phyloP scores from a whole-genome alignment of 2,888 invertebrate genomes.

The Melieria crassipennis region DNA sequence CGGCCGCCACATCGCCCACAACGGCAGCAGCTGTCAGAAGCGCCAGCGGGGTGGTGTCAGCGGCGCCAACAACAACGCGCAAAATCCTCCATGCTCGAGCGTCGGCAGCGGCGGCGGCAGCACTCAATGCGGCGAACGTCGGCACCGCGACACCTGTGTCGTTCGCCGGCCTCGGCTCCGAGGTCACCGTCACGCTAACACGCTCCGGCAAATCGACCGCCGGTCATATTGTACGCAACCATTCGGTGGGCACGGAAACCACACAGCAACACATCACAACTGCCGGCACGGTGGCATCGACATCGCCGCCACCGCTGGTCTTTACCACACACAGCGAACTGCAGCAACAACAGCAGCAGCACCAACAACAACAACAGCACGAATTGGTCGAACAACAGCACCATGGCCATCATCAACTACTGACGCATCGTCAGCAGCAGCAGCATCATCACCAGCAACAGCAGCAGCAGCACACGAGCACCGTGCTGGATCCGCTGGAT shows the following conservation, averaged over 20 bases:
- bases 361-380: conserved; percentile 31
- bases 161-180: conserved; percentile 60
- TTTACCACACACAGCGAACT: conserved; percentile 45
- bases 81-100: conserved; percentile 47
- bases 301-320: conserved; percentile 58
- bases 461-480: conserved; percentile 24
- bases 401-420: conserved; percentile 42
- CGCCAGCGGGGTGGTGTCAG: conserved; percentile 34
- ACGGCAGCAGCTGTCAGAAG: conserved; percentile 39
- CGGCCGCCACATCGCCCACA: conserved; percentile 40
- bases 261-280: conserved; percentile 39
- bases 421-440: conserved; percentile 45
- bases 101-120: conserved; percentile 20
- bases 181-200: conserved; percentile 60
- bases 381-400: conserved; percentile 41
- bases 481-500: conserved; percentile 40
- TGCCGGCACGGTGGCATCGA: conserved; percentile 49
- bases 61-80: conserved; percentile 38
- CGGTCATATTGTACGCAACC: conserved; percentile 62
- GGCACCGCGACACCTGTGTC: conserved; percentile 52
- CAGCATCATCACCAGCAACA: conserved; percentile 37
- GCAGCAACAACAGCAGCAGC: conserved; percentile 44
- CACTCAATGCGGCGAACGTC: conserved; percentile 38
- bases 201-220: conserved; percentile 55
- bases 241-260: conserved; percentile 38